Conservation (phyloP, 2,797 vertebrate species). For the Diglossa cyanea region DNA sequence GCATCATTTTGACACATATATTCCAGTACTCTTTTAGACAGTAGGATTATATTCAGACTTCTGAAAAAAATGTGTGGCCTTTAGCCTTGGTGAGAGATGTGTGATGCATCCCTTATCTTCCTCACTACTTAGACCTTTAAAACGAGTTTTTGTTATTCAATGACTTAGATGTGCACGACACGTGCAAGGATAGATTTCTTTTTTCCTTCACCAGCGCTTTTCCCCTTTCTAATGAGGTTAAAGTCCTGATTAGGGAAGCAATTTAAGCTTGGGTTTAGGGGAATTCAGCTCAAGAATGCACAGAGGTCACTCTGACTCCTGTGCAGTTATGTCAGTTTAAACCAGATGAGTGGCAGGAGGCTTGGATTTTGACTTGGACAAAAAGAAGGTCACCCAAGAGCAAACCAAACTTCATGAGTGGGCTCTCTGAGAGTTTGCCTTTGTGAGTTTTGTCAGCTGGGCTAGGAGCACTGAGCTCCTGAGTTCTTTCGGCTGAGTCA, state of each 20-base stretch:
- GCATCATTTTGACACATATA: constrained; percentile 73
- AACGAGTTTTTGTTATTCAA: background rate
- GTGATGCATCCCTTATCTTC: constrained; percentile 9
- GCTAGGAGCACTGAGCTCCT: rapidly evolving
- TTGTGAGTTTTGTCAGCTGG: background rate
- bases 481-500: background rate
- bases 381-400: background rate
- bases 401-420: background rate
- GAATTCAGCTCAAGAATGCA: background rate
- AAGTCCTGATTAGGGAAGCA: background rate
- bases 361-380: background rate
- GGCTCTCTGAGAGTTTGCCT: background rate
- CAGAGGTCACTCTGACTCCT: background rate
- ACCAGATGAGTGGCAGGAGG: background rate
- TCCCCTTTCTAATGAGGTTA: background rate
- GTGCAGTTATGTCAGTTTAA: background rate
- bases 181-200: background rate
- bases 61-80: constrained; percentile 38
- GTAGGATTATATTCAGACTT: constrained; percentile 56
- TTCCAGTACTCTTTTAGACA: constrained; percentile 59
- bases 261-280: constrained; percentile 1
- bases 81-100: constrained; percentile 13
- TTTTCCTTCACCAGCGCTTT: background rate
- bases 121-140: background rate
- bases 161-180: background rate